Evolutionary conservation across 2,113 vertebrate genomes (phyloP).

Genomic region (Pluvianellus socialis): DNA sequence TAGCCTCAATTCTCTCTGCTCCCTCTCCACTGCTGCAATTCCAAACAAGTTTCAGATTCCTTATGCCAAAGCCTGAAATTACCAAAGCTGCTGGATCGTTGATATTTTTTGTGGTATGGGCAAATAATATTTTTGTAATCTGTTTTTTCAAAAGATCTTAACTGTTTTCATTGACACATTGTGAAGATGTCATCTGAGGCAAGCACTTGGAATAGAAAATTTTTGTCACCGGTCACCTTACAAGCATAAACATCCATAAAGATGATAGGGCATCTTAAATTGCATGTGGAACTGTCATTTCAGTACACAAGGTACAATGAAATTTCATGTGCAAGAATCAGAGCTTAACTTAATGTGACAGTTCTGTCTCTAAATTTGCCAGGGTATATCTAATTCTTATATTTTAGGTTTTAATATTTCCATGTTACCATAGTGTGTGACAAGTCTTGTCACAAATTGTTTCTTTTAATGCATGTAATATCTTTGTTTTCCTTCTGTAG

Average conservation of each 20-base stretch:
- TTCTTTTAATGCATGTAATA: not conserved
- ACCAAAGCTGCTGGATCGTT: not conserved
- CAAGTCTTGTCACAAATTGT: not conserved
- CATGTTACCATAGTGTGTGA: not conserved
- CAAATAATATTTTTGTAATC: not conserved
- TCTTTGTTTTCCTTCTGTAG: not conserved
- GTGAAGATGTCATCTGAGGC: not conserved
- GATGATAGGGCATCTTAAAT: not conserved
- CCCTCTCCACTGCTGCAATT: not conserved
- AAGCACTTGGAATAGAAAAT: not conserved
- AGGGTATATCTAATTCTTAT: not conserved
- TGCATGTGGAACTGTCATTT: not conserved
- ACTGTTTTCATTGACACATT: not conserved
- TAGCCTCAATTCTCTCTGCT: not conserved
- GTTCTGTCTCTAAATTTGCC: not conserved
- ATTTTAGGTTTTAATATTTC: not conserved
- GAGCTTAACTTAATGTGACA: not conserved
- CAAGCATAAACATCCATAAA: not conserved
- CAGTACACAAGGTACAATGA: not conserved
- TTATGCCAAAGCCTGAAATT: not conserved
- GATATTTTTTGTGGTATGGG: not conserved
- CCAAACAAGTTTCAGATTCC: not conserved
- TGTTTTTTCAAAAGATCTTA: not conserved
- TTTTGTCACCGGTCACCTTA: not conserved
- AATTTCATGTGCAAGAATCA: not conserved